Conservation (phyloP, 64 coral and sea anemone genomes). For the Montipora cactus region DNA sequence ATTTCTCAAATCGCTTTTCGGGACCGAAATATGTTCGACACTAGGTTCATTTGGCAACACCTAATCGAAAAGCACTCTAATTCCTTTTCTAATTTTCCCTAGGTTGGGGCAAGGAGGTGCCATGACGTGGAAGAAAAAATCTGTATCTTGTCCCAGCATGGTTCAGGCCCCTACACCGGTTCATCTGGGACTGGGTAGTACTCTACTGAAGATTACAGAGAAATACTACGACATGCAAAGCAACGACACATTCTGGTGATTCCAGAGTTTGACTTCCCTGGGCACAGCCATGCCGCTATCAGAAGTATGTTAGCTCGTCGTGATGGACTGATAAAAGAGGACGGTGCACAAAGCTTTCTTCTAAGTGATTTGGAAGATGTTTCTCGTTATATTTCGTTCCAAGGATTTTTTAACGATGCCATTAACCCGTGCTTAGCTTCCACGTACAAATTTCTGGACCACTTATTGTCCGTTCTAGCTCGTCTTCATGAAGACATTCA, state of each 20-base stretch:
- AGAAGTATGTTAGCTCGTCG: slow-evolving; percentile 58
- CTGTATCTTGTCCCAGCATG: slow-evolving; percentile 64
- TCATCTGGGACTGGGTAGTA: not conserved
- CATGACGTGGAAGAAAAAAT: slow-evolving; percentile 68
- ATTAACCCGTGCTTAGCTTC: slow-evolving; percentile 82
- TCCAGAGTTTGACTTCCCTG: slow-evolving; percentile 87
- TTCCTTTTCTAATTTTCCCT: not conserved
- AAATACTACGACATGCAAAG: slow-evolving; percentile 58
- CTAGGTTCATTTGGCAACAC: no score
- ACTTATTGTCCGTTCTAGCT: slow-evolving; percentile 41
- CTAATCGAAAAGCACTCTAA: not conserved
- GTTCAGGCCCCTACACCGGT: slow-evolving; percentile 37
- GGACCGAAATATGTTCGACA: no score
- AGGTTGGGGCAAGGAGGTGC: slow-evolving; percentile 71
- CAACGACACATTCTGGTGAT: slow-evolving; percentile 75
- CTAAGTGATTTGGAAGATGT: slow-evolving; percentile 50
- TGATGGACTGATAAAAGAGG: slow-evolving; percentile 32
- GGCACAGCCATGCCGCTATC: slow-evolving; percentile 79
- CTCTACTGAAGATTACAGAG: not conserved
- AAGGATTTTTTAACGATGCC: slow-evolving; percentile 62
- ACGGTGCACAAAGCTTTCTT: slow-evolving; percentile 41
- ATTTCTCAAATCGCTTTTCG: no score
- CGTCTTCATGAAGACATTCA: slow-evolving; percentile 60
- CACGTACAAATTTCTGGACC: slow-evolving; percentile 64
- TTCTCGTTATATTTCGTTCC: slow-evolving; percentile 51